Base-by-base conservation (phyloP, 1,140 invertebrate genomes). In the Drosophila busckii region DNA sequence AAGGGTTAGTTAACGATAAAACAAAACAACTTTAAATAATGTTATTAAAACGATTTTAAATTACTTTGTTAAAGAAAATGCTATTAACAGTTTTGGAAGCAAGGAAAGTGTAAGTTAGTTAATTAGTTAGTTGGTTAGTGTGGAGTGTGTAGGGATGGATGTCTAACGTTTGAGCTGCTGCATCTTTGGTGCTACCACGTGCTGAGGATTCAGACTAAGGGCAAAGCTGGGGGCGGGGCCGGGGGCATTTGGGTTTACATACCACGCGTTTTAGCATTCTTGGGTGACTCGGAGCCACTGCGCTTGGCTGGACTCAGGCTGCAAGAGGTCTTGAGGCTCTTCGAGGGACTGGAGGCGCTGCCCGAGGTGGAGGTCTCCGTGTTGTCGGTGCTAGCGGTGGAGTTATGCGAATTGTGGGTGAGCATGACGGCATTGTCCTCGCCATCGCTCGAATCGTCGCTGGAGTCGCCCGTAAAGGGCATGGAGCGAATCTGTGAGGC, bases 401-500 rank as follows among this genome's bases (percentile, higher is more conserved):
- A 87, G 50, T 87, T 87, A 60, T 87, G 86, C 61, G 86, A 87
- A 25, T 87, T 87, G 42, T 50, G 89, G 64, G 68, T 86, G 64
- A 85, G 84, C 88, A 83, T 89, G 82, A 59, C 85, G 70, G 37
- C 89, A 73, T 55, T 88, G 67, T 94, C 93, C 87, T 97, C 96
- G 9, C 96, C 96, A 84, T 97, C 95, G 28, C 95, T 96, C 2
- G 96, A 97, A 61, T 97, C 96, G 83, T 97, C 96, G 1, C 95
- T 96, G n/a, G 95, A 97, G 65, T 98, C 96, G 2, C 96, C 96
- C 22, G 94, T 95, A 83, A 98, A 98, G 6, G 97, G 96, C 90
- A 97, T 95, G 5, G 95, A 97, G 62, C 96, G 90, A 64, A 98
- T 98, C 89, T 98, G 96, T 87, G 96, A 97, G 29, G 96, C 96